Conservation (phyloP, 2,888 invertebrate species). For the Synanthedon tipuliformis region DNA sequence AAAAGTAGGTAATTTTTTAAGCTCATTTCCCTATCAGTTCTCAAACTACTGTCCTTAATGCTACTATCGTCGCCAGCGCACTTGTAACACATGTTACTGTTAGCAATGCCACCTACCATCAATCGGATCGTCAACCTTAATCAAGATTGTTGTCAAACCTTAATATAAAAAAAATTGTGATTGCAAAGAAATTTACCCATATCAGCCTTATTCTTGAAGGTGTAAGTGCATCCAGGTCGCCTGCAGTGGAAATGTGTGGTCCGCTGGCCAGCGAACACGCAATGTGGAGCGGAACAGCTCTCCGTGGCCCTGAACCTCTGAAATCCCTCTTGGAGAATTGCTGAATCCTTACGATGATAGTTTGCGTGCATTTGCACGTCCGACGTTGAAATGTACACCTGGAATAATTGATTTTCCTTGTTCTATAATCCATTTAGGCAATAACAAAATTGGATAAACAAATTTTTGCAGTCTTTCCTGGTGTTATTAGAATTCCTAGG, state of each 20-base stretch:
- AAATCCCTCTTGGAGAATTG: conserved; percentile 97
- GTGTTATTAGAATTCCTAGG: background rate
- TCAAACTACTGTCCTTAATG: no score
- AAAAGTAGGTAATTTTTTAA: no score
- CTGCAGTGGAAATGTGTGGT: conserved; percentile 99
- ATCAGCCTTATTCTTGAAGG: conserved; percentile 99
- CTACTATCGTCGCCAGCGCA: no score
- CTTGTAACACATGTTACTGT: no score
- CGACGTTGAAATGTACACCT: conserved; percentile 96
- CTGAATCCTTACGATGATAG: conserved; percentile 97
- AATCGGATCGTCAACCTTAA: no score
- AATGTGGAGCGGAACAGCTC: conserved; percentile 91
- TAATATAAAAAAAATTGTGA: no score
- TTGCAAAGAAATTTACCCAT: conserved; percentile 82
- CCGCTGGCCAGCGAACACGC: conserved; percentile 92
- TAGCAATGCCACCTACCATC: no score
- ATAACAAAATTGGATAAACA: background rate
- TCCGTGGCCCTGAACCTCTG: conserved; percentile 96
- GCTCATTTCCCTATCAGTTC: no score
- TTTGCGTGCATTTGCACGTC: conserved; percentile 99
- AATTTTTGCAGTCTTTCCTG: no score
- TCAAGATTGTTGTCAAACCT: no score
- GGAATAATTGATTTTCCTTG: conserved; percentile 7
- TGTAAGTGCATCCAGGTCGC: conserved; percentile 89
- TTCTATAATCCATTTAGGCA: background rate